phyloP scores from a whole-genome alignment of 2,113 vertebrate genomes.

The Patagioenas fasciata region DNA sequence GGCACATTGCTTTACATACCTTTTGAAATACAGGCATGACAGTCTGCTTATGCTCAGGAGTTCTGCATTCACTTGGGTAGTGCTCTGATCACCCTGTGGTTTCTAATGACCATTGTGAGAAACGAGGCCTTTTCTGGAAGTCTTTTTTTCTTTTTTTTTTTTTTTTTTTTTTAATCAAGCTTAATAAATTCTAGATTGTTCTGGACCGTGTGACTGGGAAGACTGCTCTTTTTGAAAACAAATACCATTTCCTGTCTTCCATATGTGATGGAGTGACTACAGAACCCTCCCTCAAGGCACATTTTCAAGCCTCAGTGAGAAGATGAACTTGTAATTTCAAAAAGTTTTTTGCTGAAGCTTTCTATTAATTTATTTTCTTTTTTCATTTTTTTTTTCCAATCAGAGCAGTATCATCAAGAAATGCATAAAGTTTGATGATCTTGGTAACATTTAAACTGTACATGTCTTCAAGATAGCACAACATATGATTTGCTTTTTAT shows the following conservation, averaged over 20 bases:
- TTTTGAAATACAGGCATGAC: neutral
- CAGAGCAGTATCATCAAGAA: neutral
- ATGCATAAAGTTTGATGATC: neutral
- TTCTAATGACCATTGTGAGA: neutral
- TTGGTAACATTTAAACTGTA: neutral
- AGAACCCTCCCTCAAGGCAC: neutral
- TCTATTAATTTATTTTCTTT: neutral
- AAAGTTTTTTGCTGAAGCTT: neutral
- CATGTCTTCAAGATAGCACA: neutral
- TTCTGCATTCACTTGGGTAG: accelerated
- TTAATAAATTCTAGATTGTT: neutral
- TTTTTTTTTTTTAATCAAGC: neutral
- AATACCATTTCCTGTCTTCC: neutral
- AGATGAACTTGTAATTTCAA: neutral
- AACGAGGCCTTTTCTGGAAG: neutral
- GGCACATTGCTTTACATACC: neutral
- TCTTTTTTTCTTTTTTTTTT: too few relatives aligned
- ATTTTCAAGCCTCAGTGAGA: neutral
- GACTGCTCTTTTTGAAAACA: neutral
- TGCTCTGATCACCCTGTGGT: neutral
- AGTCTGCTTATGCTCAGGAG: neutral
- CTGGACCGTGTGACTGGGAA: neutral
- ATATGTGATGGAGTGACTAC: neutral
- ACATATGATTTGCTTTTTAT: neutral
- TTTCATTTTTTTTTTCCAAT: neutral